A percentile compares a stretch with the other conserved stretches of the same genome.
These are phyloP conservation scores for Clupea harengus DNA, from an alignment of 2,113 vertebrate genomes.

Conservation along the genomic window DNA sequence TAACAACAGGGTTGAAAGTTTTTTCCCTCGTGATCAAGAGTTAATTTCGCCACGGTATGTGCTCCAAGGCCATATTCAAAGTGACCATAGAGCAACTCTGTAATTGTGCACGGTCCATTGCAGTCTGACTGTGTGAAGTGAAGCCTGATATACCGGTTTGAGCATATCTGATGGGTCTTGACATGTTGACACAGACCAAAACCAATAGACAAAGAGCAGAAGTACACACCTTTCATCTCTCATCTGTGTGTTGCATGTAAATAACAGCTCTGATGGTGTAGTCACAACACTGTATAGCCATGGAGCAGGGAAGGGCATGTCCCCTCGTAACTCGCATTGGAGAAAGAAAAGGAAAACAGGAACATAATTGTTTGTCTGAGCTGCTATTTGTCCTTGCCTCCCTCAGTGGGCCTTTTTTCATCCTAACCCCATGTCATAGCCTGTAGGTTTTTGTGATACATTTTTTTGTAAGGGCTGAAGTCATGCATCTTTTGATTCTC, in stretches of 20 bases:
- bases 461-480: background rate
- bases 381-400: constrained; percentile 73
- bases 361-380: constrained; percentile 57
- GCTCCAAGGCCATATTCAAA: constrained; percentile 85
- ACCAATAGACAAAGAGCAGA: background rate
- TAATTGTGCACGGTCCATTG: constrained; percentile 83
- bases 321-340: constrained; percentile 22
- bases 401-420: constrained; percentile 62
- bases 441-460: constrained; percentile 1
- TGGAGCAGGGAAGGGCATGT: background rate
- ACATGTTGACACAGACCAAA: background rate
- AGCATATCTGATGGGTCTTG: background rate
- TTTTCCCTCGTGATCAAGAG: background rate
- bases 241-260: background rate
- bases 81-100: constrained; percentile 86
- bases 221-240: background rate
- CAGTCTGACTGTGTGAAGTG: background rate
- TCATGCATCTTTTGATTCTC: background rate
- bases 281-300: background rate
- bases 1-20: background rate
- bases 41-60: constrained; percentile 64
- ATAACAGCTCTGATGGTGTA: background rate
- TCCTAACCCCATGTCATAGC: constrained; percentile 60
- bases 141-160: background rate
- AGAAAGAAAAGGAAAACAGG: constrained; percentile 65